Percentiles rank a stretch among this genome's conserved stretches.
Evolutionary conservation across 2,113 vertebrate species (phyloP).

Genomic region (Xiphophorus maculatus): DNA sequence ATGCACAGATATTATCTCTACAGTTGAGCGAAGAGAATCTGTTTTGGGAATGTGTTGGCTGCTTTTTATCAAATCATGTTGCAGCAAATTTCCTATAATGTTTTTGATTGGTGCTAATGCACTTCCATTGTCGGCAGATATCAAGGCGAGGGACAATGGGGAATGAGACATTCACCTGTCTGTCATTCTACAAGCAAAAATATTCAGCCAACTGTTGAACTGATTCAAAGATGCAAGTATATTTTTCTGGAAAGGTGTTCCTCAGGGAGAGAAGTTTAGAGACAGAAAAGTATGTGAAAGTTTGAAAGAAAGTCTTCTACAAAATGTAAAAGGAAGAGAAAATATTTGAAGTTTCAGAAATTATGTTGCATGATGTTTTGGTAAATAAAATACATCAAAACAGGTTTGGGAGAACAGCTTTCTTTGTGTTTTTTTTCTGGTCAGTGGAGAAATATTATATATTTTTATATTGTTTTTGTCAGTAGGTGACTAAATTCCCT

Average conservation of each 20-base stretch:
- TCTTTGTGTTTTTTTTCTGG: not conserved
- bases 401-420: not conserved
- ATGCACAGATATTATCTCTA: conserved; percentile 31
- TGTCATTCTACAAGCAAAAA: conserved; percentile 28
- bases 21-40: conserved; percentile 33
- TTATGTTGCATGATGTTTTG: not conserved
- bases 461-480: too few species aligned
- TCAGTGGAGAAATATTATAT: too few species aligned
- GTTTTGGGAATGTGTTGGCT: conserved; percentile 32
- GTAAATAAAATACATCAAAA: not conserved
- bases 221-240: not conserved
- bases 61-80: conserved; percentile 61
- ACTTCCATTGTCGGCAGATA: conserved; percentile 49
- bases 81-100: conserved; percentile 47
- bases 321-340: not conserved
- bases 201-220: too few species aligned
- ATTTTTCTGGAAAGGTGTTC: not conserved
- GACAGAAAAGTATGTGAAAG: not conserved
- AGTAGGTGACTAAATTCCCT: not conserved
- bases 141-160: conserved; percentile 40
- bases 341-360: not conserved
- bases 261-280: not conserved
- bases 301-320: not conserved
- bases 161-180: conserved; percentile 36
- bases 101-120: conserved; percentile 49